A percentile compares a stretch with the other conserved stretches of the same genome.
These are phyloP conservation scores for Eonycteris spelaea DNA, from an alignment of 2,113 vertebrate genomes.

Conservation along the genomic window DNA sequence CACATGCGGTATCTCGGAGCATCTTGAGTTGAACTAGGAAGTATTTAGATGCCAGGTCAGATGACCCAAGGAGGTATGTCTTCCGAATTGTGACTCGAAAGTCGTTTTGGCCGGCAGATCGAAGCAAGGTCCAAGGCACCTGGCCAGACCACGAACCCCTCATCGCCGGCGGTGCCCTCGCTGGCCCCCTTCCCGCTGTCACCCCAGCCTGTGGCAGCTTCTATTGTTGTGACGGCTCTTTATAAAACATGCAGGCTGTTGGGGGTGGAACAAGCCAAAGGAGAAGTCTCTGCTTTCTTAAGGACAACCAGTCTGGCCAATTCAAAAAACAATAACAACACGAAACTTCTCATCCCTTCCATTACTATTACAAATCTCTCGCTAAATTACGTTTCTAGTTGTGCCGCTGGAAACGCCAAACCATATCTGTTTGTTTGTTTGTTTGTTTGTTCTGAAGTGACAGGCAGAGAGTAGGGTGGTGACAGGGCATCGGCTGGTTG, in stretches of 20 bases:
- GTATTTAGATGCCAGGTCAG: neutral
- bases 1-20: neutral
- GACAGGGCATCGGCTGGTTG: slow-evolving; percentile 32
- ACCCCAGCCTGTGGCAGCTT: neutral
- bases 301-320: neutral
- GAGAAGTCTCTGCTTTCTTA: neutral
- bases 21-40: neutral
- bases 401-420: neutral
- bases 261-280: neutral
- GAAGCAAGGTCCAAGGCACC: neutral
- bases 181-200: neutral
- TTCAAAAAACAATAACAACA: neutral
- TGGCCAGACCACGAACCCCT: neutral
- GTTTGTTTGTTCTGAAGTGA: slow-evolving; percentile 55
- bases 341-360: neutral
- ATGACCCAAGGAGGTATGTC: neutral
- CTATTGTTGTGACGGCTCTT: neutral
- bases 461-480: slow-evolving; percentile 40
- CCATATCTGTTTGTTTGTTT: neutral
- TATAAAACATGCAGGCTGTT: neutral
- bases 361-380: slow-evolving; percentile 27
- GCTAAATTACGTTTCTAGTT: slow-evolving; percentile 57
- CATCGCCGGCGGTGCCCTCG: neutral
- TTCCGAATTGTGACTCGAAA: neutral
- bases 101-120: neutral